Conservation (phyloP, 2,113 vertebrate species). For the Megaceryle torquata region DNA sequence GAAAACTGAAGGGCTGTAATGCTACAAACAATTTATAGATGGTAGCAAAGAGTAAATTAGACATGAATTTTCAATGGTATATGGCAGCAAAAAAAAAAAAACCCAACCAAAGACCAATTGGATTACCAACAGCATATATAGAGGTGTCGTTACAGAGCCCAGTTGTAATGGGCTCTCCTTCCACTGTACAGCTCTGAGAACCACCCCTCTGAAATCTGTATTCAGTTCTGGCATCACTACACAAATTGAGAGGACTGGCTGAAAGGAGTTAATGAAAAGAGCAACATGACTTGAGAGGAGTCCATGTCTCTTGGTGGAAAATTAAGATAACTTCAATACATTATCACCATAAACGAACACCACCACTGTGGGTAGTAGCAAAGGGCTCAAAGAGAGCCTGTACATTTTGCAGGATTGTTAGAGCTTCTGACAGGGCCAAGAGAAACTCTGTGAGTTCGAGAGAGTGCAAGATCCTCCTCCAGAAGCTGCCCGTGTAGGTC, state of each 20-base stretch:
- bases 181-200: not conserved
- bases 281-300: not conserved
- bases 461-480: not conserved
- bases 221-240: not conserved
- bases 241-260: not conserved
- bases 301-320: not conserved
- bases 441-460: not conserved
- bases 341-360: not conserved
- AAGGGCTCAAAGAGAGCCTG: not conserved
- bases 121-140: not conserved
- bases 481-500: not conserved
- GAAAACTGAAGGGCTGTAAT: conserved; percentile 15
- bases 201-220: not conserved
- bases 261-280: not conserved
- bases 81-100: not conserved
- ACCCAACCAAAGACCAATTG: not conserved
- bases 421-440: not conserved
- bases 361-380: not conserved
- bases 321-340: not conserved
- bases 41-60: conserved; percentile 47
- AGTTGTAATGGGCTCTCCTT: not conserved
- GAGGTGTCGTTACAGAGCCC: not conserved
- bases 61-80: not conserved
- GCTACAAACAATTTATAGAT: conserved; percentile 33
- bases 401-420: not conserved